Evolutionary conservation across 2,113 vertebrate species (phyloP), one percentile per base, ranked within the genome.

Genomic region (Pachyramphus minor): DNA sequence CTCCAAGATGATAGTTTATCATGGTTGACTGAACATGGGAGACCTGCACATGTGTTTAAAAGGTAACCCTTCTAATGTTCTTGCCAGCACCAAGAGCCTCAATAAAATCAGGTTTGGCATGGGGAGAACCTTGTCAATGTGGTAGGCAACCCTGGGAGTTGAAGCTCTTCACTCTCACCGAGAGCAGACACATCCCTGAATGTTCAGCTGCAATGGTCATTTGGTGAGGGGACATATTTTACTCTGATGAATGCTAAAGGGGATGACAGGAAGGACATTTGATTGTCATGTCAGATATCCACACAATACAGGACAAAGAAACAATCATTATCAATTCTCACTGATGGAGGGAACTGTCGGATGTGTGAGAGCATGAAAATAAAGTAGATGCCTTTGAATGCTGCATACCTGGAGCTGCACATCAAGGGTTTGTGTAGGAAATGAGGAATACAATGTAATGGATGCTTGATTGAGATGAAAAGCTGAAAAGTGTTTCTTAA

Each of bases 151-250:
- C 52, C 50, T 17, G 28, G 31, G 47, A 45, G 39, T 0, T 23
- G n/a, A 60, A 67, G 24, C 21, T 76, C 44, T 6, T 90, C 14
- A 8, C 12, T 24, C 23, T 75, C 66, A 27, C 8, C 30, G 21
- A 0, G 1, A 67, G 74, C 37, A 82, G 30, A 13, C 8, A 9
- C 0, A 14, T 9, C 3, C 31, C 60, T 74, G 74, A 62, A 49
- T 0, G 0, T 33, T 55, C 33, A 62, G 14, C 39, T 42, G 23
- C n/a, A 68, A 21, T 0, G 1, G 31, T 39, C 42, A 37, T 20
- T 22, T 41, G 67, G 35, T 20, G 39, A 66, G 22, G 35, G 23
- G 62, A 30, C 2, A 2, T 6, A 67, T 42, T 82, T 75, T 24
- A n/a, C 56, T 39, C 25, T 33, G 35, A 19, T 28, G 20, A 67